These are phyloP conservation scores for Leuciscus waleckii DNA, from an alignment of 2,797 vertebrate species.

Conservation along the genomic window DNA sequence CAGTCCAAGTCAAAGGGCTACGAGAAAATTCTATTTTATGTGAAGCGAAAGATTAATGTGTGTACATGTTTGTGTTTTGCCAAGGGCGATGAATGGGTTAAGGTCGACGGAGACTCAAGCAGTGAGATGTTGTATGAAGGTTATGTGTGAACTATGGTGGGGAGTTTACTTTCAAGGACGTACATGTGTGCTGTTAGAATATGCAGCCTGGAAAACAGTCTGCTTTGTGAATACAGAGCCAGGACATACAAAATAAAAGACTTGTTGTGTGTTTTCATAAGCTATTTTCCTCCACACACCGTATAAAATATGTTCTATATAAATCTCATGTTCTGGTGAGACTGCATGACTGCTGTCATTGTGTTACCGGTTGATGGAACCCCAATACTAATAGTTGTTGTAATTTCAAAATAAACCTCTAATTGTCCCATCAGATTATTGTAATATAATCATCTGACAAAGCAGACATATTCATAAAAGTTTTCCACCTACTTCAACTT, in stretches of 20 bases:
- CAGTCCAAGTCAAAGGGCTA: slow-evolving; percentile 40
- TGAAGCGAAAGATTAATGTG: slow-evolving; percentile 62
- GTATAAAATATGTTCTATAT: neutral
- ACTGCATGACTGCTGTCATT: neutral
- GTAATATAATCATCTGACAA: neutral
- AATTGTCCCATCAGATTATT: neutral
- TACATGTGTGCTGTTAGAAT: slow-evolving; percentile 13
- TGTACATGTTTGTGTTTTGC: slow-evolving; percentile 55
- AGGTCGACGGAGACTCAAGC: slow-evolving; percentile 53
- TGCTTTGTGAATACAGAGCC: slow-evolving; percentile 23
- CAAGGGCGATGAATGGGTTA: slow-evolving; percentile 58
- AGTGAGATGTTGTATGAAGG: slow-evolving; percentile 57
- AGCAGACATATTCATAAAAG: neutral
- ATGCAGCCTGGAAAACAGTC: slow-evolving; percentile 24
- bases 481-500: neutral
- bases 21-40: slow-evolving; percentile 49
- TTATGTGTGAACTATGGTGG: slow-evolving; percentile 37
- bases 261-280: neutral
- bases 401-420: neutral
- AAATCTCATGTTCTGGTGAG: neutral
- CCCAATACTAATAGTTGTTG: neutral
- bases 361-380: neutral
- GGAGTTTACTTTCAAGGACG: slow-evolving; percentile 54
- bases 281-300: neutral
- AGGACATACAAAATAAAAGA: neutral